Percentiles rank a stretch among this genome's conserved stretches.
phyloP scores from a whole-genome alignment of 92 coral and sea anemone species.

The Epizoanthus rinbou region DNA sequence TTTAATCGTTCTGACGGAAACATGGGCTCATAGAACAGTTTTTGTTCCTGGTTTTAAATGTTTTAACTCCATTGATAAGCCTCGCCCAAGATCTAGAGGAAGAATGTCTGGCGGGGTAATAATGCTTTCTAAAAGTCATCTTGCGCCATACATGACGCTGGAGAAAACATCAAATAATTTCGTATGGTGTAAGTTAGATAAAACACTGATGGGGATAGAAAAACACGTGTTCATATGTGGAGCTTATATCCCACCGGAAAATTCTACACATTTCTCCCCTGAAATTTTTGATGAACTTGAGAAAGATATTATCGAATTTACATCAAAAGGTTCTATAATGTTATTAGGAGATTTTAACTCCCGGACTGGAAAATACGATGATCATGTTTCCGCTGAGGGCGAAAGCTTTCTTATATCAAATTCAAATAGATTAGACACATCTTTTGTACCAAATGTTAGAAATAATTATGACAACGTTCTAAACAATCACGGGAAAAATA shows the following conservation, averaged over 20 bases:
- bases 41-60: constrained; percentile 34
- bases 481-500: constrained; percentile 50
- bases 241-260: constrained; percentile 29
- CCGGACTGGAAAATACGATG: background rate
- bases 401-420: background rate
- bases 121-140: background rate
- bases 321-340: background rate
- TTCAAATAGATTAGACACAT: background rate
- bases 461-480: constrained; percentile 44
- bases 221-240: constrained; percentile 26
- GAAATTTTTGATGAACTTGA: constrained; percentile 41
- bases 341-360: too few species aligned
- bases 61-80: constrained; percentile 1
- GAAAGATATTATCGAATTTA: constrained; percentile 17
- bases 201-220: constrained; percentile 6
- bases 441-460: background rate
- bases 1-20: constrained; percentile 13
- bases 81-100: background rate
- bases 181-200: constrained; percentile 36
- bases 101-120: constrained; percentile 10
- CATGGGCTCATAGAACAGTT: constrained; percentile 16
- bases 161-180: constrained; percentile 24
- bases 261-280: constrained; percentile 18
- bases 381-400: background rate
- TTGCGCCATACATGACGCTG: background rate